Conservation (phyloP, 2,113 vertebrate genomes). For the Diphyllodes magnificus region DNA sequence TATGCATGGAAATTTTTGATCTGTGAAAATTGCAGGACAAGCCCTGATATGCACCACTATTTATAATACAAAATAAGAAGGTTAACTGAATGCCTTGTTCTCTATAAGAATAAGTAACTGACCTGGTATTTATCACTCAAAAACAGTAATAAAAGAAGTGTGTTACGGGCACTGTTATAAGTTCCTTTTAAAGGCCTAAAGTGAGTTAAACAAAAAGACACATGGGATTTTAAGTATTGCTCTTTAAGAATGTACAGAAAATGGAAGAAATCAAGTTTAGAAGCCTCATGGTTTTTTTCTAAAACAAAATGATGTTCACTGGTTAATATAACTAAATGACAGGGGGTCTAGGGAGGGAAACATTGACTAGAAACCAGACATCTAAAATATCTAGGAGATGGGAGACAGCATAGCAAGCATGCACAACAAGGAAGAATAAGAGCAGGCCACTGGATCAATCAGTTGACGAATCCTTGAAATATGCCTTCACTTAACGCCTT, state of each 20-base stretch:
- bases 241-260: background rate
- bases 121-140: background rate
- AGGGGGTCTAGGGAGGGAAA: background rate
- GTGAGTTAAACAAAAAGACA: background rate
- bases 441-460: background rate
- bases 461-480: background rate
- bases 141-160: background rate
- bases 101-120: background rate
- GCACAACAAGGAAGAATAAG: background rate
- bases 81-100: background rate
- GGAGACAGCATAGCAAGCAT: background rate
- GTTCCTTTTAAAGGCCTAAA: background rate
- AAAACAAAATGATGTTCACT: background rate
- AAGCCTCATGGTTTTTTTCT: background rate
- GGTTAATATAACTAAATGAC: background rate
- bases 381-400: background rate
- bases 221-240: rapidly evolving
- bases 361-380: background rate
- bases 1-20: background rate
- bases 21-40: background rate
- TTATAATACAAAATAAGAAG: background rate
- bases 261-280: background rate
- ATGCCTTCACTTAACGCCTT: background rate
- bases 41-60: background rate
- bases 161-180: background rate